These are phyloP conservation scores for Trachelus stipa DNA, from an alignment of 2,888 invertebrate genomes.

Conservation along the genomic window DNA sequence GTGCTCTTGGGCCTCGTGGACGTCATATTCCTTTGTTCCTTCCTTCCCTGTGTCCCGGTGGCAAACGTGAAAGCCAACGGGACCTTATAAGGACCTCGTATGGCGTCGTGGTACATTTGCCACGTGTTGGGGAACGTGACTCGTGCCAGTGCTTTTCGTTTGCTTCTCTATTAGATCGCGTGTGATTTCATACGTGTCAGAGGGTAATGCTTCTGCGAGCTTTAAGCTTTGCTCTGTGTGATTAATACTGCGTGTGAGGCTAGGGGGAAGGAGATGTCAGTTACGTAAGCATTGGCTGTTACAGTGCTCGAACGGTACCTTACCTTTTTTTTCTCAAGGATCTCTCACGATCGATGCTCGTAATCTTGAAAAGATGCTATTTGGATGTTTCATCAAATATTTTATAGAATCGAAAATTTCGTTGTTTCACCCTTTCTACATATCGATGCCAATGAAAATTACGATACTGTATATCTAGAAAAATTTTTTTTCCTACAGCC, in stretches of 20 bases:
- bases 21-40: background rate
- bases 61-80: background rate
- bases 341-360: background rate
- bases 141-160: background rate
- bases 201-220: background rate
- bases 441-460: too few relatives aligned
- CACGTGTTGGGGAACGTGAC: background rate
- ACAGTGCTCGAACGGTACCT: background rate
- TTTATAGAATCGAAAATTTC: background rate
- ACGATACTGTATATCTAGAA: background rate
- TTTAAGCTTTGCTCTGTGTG: background rate
- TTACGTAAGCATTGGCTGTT: background rate
- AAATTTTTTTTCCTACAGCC: too few relatives aligned
- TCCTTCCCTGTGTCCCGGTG: background rate
- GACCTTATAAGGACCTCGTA: background rate
- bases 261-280: background rate
- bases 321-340: background rate
- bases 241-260: background rate
- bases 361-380: background rate
- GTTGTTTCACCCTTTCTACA: too few relatives aligned
- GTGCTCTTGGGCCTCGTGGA: background rate
- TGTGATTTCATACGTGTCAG: background rate
- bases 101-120: background rate
- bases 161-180: background rate
- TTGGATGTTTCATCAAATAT: background rate